Percentiles rank a stretch among this genome's conserved stretches.
phyloP scores from a whole-genome alignment of 1,140 invertebrate species.

The Apis cerana region DNA sequence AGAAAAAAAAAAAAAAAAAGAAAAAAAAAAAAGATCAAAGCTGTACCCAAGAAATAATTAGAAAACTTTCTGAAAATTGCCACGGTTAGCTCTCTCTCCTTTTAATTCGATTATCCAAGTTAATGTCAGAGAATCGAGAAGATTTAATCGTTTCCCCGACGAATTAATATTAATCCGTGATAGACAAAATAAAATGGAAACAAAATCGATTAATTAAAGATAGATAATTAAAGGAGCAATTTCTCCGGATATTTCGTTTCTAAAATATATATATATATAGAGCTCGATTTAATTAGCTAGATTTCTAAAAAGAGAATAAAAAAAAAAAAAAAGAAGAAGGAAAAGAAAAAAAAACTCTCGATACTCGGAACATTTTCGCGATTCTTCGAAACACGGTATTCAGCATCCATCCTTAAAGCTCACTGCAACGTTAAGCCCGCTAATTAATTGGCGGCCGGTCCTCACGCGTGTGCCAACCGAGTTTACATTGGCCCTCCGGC shows the following conservation, averaged over 20 bases:
- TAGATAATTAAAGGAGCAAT: no score
- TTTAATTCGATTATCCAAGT: not conserved
- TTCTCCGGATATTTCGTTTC: no score
- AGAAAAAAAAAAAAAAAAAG: not conserved
- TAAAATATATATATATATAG: no score
- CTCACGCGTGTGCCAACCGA: not conserved
- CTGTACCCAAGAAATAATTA: slow-evolving; percentile 10
- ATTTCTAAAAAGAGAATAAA: not conserved
- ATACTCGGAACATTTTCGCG: not conserved
- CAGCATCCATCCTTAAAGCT: not conserved
- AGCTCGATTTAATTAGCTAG: accelerated
- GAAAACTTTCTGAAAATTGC: not conserved
- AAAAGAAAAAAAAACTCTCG: no score
- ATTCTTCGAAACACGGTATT: not conserved
- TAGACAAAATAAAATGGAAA: no score
- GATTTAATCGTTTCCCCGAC: no score
- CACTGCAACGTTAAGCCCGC: not conserved
- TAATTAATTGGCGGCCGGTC: slow-evolving; percentile 32
- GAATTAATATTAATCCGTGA: no score
- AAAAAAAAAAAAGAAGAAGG: not conserved
- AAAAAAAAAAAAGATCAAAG: not conserved
- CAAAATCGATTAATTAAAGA: no score
- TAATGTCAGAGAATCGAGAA: no score
- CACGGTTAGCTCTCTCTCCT: not conserved
- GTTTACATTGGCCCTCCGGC: slow-evolving; percentile 8